phyloP scores from a whole-genome alignment of 2,797 vertebrate genomes.

The Poliocrania exsul region DNA sequence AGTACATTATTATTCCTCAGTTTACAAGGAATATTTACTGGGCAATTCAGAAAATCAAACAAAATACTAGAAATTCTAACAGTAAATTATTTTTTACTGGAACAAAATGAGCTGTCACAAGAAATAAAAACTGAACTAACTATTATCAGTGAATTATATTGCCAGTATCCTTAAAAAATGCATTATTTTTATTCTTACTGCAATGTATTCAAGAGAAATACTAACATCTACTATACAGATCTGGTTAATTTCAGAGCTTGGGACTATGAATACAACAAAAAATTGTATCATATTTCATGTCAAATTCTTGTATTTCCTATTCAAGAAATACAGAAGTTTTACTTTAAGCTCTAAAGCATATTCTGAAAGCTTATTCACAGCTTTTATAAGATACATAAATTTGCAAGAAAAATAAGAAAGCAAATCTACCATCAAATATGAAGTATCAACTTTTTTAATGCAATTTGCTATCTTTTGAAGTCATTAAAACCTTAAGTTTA shows the following conservation, averaged over 20 bases:
- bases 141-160: not conserved
- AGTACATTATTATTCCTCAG: not conserved
- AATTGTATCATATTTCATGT: not conserved
- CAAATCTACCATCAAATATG: not conserved
- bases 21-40: not conserved
- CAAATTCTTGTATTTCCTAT: not conserved
- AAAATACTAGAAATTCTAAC: not conserved
- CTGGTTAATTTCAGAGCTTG: not conserved
- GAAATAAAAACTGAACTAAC: not conserved
- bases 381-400: not conserved
- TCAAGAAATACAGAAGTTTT: not conserved
- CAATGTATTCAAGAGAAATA: not conserved
- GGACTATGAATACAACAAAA: not conserved
- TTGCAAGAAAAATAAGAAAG: not conserved
- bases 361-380: not conserved
- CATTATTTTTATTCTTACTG: not conserved
- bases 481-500: conserved; percentile 27
- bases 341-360: not conserved
- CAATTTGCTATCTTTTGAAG: not conserved
- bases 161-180: not conserved
- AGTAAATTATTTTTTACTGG: not conserved
- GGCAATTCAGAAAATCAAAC: not conserved
- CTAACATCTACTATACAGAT: not conserved
- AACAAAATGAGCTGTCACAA: not conserved
- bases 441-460: not conserved